Conservation (phyloP, 1,140 invertebrate species). For the Euura saliciscinereae region DNA sequence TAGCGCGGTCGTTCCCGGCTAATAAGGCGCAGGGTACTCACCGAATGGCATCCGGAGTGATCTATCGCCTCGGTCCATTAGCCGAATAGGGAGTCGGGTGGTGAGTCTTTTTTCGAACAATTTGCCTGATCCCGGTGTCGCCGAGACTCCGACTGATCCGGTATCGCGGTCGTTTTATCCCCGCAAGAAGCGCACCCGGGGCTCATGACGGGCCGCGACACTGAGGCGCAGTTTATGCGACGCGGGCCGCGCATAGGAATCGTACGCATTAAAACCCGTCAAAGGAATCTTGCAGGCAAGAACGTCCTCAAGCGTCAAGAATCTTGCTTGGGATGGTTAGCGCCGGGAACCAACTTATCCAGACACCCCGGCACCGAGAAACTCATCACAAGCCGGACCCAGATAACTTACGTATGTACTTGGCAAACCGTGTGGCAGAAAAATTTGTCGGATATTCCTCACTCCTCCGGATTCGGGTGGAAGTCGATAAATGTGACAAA, state of each 20-base stretch:
- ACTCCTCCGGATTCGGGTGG: no score
- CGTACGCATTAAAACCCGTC: constrained; percentile 31
- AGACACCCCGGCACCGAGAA: not conserved
- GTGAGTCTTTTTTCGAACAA: not conserved
- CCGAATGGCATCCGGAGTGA: not conserved
- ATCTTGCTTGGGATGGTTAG: constrained; percentile 17
- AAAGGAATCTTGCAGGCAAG: constrained; percentile 15
- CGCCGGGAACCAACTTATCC: constrained; percentile 6
- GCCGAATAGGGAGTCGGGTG: not conserved
- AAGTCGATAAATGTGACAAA: no score
- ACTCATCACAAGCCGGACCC: no score
- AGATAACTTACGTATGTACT: no score
- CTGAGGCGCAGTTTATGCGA: constrained; percentile 1
- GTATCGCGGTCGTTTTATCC: not conserved
- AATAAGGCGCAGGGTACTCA: not conserved
- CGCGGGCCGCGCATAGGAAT: constrained; percentile 31
- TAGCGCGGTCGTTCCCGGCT: not conserved
- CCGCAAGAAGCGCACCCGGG: not conserved
- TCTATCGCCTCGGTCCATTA: not conserved
- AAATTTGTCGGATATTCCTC: no score
- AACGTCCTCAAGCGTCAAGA: constrained; percentile 12
- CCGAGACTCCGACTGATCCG: not conserved
- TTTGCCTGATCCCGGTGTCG: not conserved
- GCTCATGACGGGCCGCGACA: constrained; percentile 7
- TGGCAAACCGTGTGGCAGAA: no score